phyloP scores from a whole-genome alignment of 2,113 vertebrate genomes.

The Athene cunicularia region DNA sequence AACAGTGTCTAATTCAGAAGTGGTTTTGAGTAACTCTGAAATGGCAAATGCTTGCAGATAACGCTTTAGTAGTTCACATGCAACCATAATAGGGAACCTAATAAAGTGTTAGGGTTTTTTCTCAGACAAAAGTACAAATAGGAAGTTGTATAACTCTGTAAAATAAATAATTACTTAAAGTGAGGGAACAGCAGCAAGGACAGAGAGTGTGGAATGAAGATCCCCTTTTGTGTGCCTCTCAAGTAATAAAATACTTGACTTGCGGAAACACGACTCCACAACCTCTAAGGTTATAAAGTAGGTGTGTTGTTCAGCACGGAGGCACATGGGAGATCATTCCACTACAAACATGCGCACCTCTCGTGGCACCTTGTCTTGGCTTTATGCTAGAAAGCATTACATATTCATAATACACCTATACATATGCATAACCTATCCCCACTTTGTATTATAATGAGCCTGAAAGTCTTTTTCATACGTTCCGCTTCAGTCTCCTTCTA shows the following conservation, averaged over 20 bases:
- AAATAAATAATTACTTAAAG: not conserved
- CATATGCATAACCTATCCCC: no score
- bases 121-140: not conserved
- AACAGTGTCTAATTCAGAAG: not conserved
- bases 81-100: not conserved
- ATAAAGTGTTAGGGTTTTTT: not conserved
- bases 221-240: not conserved
- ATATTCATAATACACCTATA: no score
- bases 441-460: no score
- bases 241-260: not conserved
- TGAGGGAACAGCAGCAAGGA: fast-evolving
- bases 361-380: no score
- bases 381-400: no score
- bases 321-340: no score
- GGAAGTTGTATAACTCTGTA: not conserved
- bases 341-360: no score
- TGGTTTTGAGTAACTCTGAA: not conserved
- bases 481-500: no score
- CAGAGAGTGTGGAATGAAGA: not conserved
- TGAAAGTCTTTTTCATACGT: no score
- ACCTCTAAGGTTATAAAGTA: no score
- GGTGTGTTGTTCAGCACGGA: no score
- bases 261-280: no score
- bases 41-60: not conserved
- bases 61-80: not conserved